These are phyloP conservation scores for Lobophora halterata DNA, from an alignment of 2,888 invertebrate species.

Conservation along the genomic window DNA sequence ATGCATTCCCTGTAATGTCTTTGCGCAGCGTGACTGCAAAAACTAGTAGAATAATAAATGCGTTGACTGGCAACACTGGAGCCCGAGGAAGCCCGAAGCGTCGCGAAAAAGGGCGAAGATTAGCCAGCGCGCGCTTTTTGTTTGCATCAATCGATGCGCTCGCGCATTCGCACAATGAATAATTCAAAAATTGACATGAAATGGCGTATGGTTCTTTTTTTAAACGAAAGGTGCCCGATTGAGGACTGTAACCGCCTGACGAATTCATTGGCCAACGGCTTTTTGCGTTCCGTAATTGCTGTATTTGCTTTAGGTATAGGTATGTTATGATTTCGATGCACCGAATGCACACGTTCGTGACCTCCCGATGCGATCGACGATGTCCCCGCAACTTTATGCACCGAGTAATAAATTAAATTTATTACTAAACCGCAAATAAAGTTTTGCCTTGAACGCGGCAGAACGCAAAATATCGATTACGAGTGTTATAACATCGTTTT, in stretches of 20 bases:
- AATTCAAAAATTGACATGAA: conserved; percentile 81
- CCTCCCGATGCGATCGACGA: conserved; percentile 21
- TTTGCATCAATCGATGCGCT: conserved; percentile 81
- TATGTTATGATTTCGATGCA: conserved; percentile 47
- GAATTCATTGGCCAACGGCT: conserved; percentile 80
- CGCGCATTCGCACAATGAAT: conserved; percentile 80
- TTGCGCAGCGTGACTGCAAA: conserved; percentile 76
- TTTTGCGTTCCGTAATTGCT: conserved; percentile 74
- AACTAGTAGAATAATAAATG: conserved; percentile 78
- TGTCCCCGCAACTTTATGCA: conserved; percentile 37
- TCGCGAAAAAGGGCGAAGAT: conserved; percentile 75
- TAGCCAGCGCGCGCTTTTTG: conserved; percentile 78
- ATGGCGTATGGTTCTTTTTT: conserved; percentile 81
- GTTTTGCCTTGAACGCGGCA: conserved; percentile 47
- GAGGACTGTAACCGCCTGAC: conserved; percentile 81
- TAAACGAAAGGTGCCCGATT: conserved; percentile 80
- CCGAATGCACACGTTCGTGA: conserved; percentile 18
- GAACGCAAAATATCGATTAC: conserved; percentile 35
- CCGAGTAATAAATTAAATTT: conserved; percentile 57
- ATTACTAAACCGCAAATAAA: conserved; percentile 72
- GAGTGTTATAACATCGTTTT: conserved; percentile 39
- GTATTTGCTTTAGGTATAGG: conserved; percentile 71
- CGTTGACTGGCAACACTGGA: conserved; percentile 70
- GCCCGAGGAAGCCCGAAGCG: conserved; percentile 62
- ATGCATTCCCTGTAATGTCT: conserved; percentile 74